Percentiles rank a stretch among this genome's conserved stretches.
Evolutionary conservation across 2,797 vertebrate species (phyloP).

Genomic region (Parotocinclus haroldoi): DNA sequence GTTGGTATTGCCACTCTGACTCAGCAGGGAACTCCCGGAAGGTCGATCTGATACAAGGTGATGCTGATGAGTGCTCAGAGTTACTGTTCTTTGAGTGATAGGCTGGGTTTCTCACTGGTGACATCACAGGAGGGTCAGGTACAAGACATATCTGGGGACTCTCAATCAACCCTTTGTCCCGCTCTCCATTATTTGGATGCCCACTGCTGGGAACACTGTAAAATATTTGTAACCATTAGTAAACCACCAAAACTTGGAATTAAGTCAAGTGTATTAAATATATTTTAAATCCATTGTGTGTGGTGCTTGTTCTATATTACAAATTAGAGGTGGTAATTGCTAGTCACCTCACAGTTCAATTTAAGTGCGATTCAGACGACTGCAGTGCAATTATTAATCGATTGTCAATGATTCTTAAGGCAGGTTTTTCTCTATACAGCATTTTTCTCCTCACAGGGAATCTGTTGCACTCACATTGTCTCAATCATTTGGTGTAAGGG

Average conservation of each 20-base stretch:
- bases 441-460: too few relatives aligned
- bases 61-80: conserved; percentile 78
- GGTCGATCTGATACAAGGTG: conserved; percentile 73
- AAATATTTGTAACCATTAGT: too few relatives aligned
- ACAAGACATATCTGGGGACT: conserved; percentile 71
- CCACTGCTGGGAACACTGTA: conserved; percentile 70
- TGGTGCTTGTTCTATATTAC: too few relatives aligned
- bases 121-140: conserved; percentile 55
- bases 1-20: conserved; percentile 48
- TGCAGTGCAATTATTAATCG: too few relatives aligned
- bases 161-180: conserved; percentile 67
- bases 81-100: conserved; percentile 74
- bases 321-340: too few relatives aligned
- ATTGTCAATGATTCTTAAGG: too few relatives aligned
- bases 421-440: too few relatives aligned
- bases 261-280: too few relatives aligned
- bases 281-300: too few relatives aligned
- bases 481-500: too few relatives aligned
- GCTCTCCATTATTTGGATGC: conserved; percentile 52
- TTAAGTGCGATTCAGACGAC: too few relatives aligned
- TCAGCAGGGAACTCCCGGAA: conserved; percentile 52
- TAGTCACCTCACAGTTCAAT: too few relatives aligned
- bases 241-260: conserved; percentile 27
- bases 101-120: conserved; percentile 48
- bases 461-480: not conserved